Conservation (phyloP, 2,113 vertebrate genomes). For the Andinoacara biseriatus region DNA sequence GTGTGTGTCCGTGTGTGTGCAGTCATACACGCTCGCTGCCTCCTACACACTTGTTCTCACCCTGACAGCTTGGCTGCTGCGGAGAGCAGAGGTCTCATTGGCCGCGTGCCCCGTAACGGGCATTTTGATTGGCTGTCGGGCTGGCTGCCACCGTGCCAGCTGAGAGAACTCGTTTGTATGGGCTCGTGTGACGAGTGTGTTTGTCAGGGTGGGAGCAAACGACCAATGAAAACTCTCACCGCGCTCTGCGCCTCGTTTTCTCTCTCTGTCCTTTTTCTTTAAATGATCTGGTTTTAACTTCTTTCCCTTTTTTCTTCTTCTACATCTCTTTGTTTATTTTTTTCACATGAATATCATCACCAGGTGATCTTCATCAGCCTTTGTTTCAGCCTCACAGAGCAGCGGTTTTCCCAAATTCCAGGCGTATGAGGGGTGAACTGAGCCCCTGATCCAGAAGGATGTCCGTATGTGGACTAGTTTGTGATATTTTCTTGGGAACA, state of each 20-base stretch:
- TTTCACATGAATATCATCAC: not conserved
- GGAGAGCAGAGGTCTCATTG: slow-evolving; percentile 69
- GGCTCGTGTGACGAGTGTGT: slow-evolving; percentile 16
- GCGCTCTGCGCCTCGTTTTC: not conserved
- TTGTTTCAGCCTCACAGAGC: not conserved
- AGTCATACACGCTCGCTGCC: not conserved
- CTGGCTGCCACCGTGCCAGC: slow-evolving; percentile 47
- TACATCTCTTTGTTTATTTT: not conserved
- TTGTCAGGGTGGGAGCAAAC: slow-evolving; percentile 17
- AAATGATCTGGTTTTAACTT: not conserved
- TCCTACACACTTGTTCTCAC: slow-evolving; percentile 53
- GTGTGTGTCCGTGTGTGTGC: not conserved
- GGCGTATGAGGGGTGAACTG: too few species aligned
- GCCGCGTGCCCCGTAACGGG: slow-evolving; percentile 42
- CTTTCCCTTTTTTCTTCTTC: not conserved
- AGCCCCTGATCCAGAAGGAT: not conserved
- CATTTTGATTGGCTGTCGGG: slow-evolving; percentile 65
- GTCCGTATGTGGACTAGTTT: not conserved
- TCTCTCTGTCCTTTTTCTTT: not conserved
- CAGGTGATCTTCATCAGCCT: not conserved
- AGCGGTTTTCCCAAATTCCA: not conserved
- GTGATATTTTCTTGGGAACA: not conserved
- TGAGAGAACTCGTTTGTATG: slow-evolving; percentile 31
- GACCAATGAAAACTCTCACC: not conserved
- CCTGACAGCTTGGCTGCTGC: slow-evolving; percentile 65